Conservation (phyloP, 1,140 invertebrate genomes). For the Pissodes strobi region DNA sequence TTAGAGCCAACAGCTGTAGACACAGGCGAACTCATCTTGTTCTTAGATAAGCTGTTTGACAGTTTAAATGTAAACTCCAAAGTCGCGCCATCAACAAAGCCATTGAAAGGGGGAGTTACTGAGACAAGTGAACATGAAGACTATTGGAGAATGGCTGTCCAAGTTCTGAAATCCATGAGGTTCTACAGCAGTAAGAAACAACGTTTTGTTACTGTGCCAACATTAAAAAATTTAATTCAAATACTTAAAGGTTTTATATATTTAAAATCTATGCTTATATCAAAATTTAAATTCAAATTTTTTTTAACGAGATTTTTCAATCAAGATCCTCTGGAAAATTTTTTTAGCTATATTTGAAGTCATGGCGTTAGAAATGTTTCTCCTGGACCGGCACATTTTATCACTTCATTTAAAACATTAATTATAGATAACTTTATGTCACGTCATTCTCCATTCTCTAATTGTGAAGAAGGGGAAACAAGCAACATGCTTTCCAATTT, state of each 20-base stretch:
- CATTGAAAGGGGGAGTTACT: constrained; percentile 42
- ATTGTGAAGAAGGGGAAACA: constrained; percentile 16
- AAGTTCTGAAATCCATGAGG: constrained; percentile 38
- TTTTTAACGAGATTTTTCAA: no score
- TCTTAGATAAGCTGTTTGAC: constrained; percentile 47
- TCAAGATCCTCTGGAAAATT: no score
- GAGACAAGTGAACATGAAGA: constrained; percentile 39
- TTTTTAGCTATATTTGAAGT: no score
- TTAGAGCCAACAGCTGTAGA: constrained; percentile 31
- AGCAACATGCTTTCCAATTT: no score
- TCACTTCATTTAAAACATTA: constrained; percentile 17
- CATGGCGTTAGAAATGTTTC: constrained; percentile 16
- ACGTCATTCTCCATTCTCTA: constrained; percentile 8
- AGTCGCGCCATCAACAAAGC: constrained; percentile 32
- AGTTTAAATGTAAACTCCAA: no score
- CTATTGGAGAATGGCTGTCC: constrained; percentile 39
- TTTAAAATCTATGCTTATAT: no score
- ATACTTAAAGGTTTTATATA: no score
- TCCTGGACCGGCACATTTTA: background rate
- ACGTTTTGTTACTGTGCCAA: constrained; percentile 35
- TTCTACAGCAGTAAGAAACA: constrained; percentile 33
- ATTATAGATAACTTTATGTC: constrained; percentile 19
- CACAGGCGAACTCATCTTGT: constrained; percentile 44
- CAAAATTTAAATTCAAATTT: no score
- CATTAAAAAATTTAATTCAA: constrained; percentile 46